Percentiles rank a stretch among this genome's conserved stretches.
These are phyloP conservation scores for Tapirus terrestris DNA, from an alignment of 2,113 vertebrate species.

Conservation along the genomic window DNA sequence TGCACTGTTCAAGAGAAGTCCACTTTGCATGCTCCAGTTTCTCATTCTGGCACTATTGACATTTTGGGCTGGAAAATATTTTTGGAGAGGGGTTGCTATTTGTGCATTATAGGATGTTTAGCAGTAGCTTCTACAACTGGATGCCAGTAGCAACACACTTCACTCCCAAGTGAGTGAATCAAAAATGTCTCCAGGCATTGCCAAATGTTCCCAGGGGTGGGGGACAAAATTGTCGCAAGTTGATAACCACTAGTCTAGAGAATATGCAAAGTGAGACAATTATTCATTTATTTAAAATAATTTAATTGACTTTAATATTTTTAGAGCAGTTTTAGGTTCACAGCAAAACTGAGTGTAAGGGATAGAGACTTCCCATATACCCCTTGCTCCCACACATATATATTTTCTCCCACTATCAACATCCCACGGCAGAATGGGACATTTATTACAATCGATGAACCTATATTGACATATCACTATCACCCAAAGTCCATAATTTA, in stretches of 20 bases:
- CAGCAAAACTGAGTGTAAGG: not conserved
- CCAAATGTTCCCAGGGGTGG: not conserved
- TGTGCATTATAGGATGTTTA: not conserved
- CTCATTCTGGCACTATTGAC: not conserved
- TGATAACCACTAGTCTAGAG: not conserved
- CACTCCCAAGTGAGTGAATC: accelerated
- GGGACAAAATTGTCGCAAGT: not conserved
- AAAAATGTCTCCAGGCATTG: not conserved
- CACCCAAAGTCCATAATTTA: not conserved
- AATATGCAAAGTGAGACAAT: not conserved
- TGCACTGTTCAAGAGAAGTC: not conserved
- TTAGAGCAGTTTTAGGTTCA: not conserved
- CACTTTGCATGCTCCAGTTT: not conserved
- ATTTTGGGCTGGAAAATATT: not conserved
- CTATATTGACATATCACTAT: not conserved
- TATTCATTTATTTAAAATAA: not conserved
- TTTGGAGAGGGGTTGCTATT: not conserved
- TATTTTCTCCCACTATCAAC: not conserved
- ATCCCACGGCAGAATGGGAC: not conserved
- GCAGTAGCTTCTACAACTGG: not conserved
- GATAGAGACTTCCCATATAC: not conserved
- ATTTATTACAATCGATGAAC: not conserved
- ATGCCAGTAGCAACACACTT: not conserved
- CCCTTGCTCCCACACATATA: accelerated
- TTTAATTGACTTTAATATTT: not conserved